A percentile compares a stretch with the other conserved stretches of the same genome.
Conservation (phyloP, 2,888 invertebrate genomes). For the Morinoia aosen region DNA sequence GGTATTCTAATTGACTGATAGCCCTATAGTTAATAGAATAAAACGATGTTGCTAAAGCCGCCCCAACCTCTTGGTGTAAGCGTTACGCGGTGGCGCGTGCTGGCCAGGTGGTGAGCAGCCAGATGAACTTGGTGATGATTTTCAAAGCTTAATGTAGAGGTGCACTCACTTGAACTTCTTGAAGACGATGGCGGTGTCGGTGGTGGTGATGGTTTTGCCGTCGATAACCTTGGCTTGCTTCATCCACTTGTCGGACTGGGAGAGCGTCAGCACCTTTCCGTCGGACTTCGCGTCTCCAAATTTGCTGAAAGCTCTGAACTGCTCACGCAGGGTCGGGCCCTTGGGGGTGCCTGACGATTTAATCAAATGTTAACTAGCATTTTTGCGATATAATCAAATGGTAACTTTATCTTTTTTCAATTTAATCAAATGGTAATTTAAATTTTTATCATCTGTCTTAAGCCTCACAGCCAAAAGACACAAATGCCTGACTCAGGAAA, state of each 20-base stretch:
- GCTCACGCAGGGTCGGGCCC: constrained; percentile 76
- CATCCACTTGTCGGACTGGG: constrained; percentile 95
- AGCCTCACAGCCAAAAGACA: background rate
- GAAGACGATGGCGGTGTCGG: constrained; percentile 90
- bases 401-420: background rate
- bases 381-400: background rate
- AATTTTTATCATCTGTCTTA: background rate
- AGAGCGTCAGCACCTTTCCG: constrained; percentile 87
- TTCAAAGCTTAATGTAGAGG: background rate
- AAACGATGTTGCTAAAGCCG: background rate
- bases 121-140: background rate
- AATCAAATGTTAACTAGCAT: background rate
- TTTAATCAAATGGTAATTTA: background rate
- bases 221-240: constrained; percentile 87
- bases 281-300: constrained; percentile 90
- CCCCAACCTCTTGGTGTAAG: background rate
- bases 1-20: too few relatives aligned
- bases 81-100: background rate
- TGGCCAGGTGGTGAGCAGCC: background rate
- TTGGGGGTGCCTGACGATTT: constrained; percentile 61
- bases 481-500: too few relatives aligned
- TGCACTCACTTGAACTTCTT: constrained; percentile 84
- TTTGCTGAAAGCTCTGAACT: constrained; percentile 86
- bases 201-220: constrained; percentile 87
- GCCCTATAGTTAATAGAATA: too few relatives aligned